These are phyloP conservation scores for Cecropterus lyciades DNA, from an alignment of 1,140 invertebrate species.

Conservation along the genomic window DNA sequence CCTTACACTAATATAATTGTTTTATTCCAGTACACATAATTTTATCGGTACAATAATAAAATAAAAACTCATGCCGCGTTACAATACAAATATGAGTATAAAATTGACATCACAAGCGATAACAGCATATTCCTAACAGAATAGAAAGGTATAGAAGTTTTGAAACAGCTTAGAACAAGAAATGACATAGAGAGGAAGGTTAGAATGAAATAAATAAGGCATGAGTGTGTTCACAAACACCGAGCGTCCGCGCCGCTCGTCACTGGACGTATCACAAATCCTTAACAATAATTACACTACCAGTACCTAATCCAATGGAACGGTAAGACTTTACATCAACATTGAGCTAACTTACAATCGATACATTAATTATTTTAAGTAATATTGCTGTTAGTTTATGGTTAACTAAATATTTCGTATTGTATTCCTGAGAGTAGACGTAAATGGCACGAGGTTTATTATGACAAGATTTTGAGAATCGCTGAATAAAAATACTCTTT, in stretches of 20 bases:
- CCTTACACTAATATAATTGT: constrained; percentile 67
- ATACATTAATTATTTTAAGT: constrained; percentile 82
- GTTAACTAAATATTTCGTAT: constrained; percentile 73
- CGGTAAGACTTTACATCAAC: constrained; percentile 78
- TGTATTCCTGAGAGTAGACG: constrained; percentile 74
- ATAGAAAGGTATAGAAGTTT: background rate
- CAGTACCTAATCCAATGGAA: constrained; percentile 81
- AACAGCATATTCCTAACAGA: constrained; percentile 25
- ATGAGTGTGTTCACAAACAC: constrained; percentile 47
- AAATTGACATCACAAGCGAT: constrained; percentile 33
- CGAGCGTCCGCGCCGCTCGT: constrained; percentile 40
- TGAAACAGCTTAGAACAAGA: too few relatives aligned
- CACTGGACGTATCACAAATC: constrained; percentile 82
- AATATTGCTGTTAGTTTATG: constrained; percentile 81
- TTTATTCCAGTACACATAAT: constrained; percentile 63
- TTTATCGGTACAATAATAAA: constrained; percentile 47
- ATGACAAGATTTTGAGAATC: constrained; percentile 67
- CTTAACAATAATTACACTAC: constrained; percentile 77
- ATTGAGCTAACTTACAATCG: constrained; percentile 83
- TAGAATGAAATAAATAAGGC: constrained; percentile 39
- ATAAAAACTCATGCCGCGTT: constrained; percentile 56
- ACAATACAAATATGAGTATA: constrained; percentile 34
- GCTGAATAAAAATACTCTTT: constrained; percentile 25
- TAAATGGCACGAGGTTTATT: constrained; percentile 79
- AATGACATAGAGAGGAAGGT: too few relatives aligned